Base-by-base conservation (phyloP, 2,797 vertebrate genomes). In the Manis pentadactyla region DNA sequence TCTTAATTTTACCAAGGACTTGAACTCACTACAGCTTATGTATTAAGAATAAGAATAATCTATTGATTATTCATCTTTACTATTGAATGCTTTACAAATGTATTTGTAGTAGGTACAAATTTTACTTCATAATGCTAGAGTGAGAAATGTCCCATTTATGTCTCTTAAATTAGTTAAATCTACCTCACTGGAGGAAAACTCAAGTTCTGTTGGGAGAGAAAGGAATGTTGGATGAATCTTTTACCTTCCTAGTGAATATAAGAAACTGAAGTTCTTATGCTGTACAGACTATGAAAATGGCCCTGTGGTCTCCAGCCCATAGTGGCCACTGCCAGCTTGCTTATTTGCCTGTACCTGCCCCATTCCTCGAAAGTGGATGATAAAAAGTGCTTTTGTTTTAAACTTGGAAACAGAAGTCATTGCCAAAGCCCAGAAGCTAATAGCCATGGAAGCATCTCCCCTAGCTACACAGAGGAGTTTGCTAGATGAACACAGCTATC, bases 1-100 rank as follows among this genome's bases (percentile, higher is more conserved):
- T 78, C 42, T 77, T 75, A 77, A 81, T 69, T 87, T 88, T 61
- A 78, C 68, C 61, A 93, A 81, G 27, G 34, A 81, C 49, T 82
- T 90, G 4, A 61, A 9, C 18, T 93, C 66, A 78, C 12, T 79
- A 46, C 21, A 51, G 10, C 18, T 19, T 46, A 39, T 29, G 63
- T 87, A 21, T 79, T 84, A 90, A 66, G 37, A 57, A 42, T 23
- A 92, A 73, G 68, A 29, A 27, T 13, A 88, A 77, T 53, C 2
- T 31, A 39, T n/a, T 53, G 14, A 55, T 64, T 59, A 71, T 18
- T 75, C 23, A 51, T 79, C 39, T 77, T 85, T 85, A 61, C 63
- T 63, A 46, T 25, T 46, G 29, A 73, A 51, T 37, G 29, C 2
- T 83, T 74, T 49, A 55, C 53, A 79, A 34, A 83, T 2, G 14